Evolutionary conservation across 2,888 invertebrate genomes (phyloP).

Genomic region (Dorcus parallelipipedus): DNA sequence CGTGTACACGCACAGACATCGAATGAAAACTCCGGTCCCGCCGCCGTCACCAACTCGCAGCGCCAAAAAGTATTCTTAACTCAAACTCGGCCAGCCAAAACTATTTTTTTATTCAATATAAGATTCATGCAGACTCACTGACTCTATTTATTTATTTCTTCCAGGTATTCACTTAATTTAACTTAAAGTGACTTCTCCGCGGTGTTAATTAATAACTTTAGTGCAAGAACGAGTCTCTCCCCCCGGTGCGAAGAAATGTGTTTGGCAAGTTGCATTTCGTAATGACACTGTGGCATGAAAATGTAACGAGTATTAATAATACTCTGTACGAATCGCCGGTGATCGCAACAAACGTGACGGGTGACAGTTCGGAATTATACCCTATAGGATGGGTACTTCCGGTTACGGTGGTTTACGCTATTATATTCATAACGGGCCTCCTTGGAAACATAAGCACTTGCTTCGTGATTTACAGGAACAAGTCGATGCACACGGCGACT

Average conservation of each 20-base stretch:
- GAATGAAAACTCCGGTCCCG: background rate
- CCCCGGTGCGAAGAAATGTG: too few relatives aligned
- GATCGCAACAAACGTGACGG: conserved; percentile 1
- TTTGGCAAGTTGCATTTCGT: background rate
- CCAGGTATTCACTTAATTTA: too few relatives aligned
- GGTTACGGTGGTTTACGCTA: conserved; percentile 69
- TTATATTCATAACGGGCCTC: conserved; percentile 77
- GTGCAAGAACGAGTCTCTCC: background rate
- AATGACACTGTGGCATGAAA: conserved; percentile 3
- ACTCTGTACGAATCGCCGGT: conserved; percentile 4
- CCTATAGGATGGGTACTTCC: conserved; percentile 59
- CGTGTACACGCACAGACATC: conserved; percentile 9
- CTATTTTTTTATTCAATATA: too few relatives aligned
- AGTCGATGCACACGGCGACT: conserved; percentile 78
- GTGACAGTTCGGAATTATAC: conserved; percentile 40
- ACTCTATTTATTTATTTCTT: too few relatives aligned
- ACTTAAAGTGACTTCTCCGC: too few relatives aligned
- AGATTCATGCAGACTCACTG: too few relatives aligned
- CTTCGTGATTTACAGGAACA: conserved; percentile 76
- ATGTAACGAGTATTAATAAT: conserved; percentile 7
- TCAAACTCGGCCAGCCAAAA: too few relatives aligned
- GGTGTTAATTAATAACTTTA: background rate
- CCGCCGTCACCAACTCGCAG: too few relatives aligned
- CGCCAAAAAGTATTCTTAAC: too few relatives aligned
- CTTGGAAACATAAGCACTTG: conserved; percentile 83